Base-by-base conservation (phyloP, 2,888 invertebrate genomes). In the Callinectes sapidus region DNA sequence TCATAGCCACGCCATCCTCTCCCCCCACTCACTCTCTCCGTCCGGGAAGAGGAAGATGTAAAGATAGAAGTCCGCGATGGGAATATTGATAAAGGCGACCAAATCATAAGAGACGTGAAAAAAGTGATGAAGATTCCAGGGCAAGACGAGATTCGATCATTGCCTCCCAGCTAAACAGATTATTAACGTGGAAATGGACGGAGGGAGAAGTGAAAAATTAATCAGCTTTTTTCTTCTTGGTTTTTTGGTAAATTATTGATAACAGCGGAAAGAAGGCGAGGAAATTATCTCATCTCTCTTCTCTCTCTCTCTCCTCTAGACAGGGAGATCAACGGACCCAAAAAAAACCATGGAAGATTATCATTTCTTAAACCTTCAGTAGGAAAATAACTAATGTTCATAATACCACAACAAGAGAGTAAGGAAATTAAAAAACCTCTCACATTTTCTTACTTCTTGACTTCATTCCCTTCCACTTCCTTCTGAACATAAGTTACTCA, bases 41-140 rank as follows among this genome's bases (percentile, higher is more conserved):
- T 71, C 71, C 71, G 28, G 28, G n/a, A 71, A 71, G 71, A 71
- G 71, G 71, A 71, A 71, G n/a, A 71, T 28, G 71, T 71, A 71
- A 71, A n/a, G 28, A 28, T 13, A 71, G 28, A 71, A 13, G 18
- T 23, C 18, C 61, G 61, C 6, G 71, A 71, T 71, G 71, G 28
- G 71, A 71, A 28, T 28, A 71, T 71, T 87, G 42, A 87, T 87
- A 48, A 23, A 48, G 48, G n/a, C n/a, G 71, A 71, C 23, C 71
- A 71, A 28, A 71, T 28, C 71, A 71, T n/a, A 28, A 71, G 10
- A 71, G n/a, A 71, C 71, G 10, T 28, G n/a, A 71, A 71, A 6
- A 71, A 71, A 61, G 61, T 61, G 61, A 23, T 23, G 23, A 61
- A 23, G 61, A 61, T 23, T 5, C 3, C 3, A 23, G 23, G 23